Conservation (phyloP, 1,140 invertebrate species). For the Sarcophaga peregrina region DNA sequence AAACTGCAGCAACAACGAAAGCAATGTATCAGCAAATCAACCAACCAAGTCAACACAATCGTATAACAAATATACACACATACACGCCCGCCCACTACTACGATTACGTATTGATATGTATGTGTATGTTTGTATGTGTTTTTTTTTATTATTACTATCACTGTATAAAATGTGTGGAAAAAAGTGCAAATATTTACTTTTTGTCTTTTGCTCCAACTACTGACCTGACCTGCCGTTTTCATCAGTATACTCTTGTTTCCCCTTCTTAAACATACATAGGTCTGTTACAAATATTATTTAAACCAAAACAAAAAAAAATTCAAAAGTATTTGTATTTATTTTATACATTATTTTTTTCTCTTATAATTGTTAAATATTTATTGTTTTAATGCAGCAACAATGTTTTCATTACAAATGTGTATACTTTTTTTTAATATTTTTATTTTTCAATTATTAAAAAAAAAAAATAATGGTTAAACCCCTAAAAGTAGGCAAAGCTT, state of each 20-base stretch:
- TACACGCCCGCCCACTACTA: neutral
- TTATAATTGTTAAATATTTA: conserved; percentile 6
- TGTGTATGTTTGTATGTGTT: neutral
- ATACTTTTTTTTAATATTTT: neutral
- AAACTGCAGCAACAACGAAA: no score
- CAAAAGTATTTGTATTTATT: neutral
- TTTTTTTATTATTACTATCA: no score
- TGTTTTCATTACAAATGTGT: neutral
- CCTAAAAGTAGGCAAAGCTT: no score
- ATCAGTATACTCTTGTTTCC: neutral
- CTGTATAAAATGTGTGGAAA: no score
- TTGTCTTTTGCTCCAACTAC: neutral
- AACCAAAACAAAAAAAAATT: neutral
- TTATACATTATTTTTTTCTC: neutral
- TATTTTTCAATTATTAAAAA: no score
- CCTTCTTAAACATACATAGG: neutral
- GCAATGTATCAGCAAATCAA: neutral
- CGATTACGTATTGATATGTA: neutral
- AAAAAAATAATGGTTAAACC: no score
- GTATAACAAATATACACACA: neutral
- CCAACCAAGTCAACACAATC: neutral
- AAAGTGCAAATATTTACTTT: no score
- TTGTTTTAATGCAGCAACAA: conserved; percentile 1
- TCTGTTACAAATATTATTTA: neutral
- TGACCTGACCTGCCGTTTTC: neutral